Evolutionary conservation across 2,888 invertebrate genomes (phyloP), one percentile per base, ranked within the genome.

Genomic region (Ceratothoa steindachneri): DNA sequence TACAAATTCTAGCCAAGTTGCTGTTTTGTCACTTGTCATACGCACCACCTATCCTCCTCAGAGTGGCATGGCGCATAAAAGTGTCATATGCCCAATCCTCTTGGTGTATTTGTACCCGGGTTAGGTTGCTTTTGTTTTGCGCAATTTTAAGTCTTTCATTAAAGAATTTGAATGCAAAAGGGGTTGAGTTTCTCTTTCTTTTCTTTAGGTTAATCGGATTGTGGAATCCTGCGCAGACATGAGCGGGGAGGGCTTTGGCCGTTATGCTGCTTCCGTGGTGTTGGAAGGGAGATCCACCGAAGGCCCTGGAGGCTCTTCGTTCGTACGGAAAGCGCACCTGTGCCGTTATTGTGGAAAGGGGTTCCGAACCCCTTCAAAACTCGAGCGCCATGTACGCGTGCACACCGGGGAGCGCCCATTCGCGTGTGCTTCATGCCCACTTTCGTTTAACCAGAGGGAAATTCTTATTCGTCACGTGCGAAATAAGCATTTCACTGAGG

Each of bases 351-450:
- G 70, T 64, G 30, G 30, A 24, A 70, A 70, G 64, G 64, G 30
- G 19, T 70, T 70, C 29, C 70, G 29, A 19, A 60, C 64, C 19
- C 73, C 73, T 24, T 77, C 77, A 22, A 72, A 75, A 19, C 55
- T 77, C 60, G 67, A 55, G 15, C 24, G 77, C 12, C 77, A 77
- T 69, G 68, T 77, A 67, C 69, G 77, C 64, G 72, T 74, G 19
- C 77, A 77, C 71, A 77, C 77, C 1, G 77, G 77, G 24, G 74
- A 77, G 22, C 69, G 75, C 31, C 77, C 77, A 24, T 77, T 75
- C 69, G 71, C 72, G 12, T 74, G 74, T 31, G 27, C 67, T 5
- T 71, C 53, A 51, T 74, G 74, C 27, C 52, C 72, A 0, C 75
- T 72, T 15, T 75, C 75, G 7, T 75, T 75, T 31, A 75, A 72